These are phyloP conservation scores for Clamator glandarius DNA, from an alignment of 2,797 vertebrate species.

Conservation along the genomic window DNA sequence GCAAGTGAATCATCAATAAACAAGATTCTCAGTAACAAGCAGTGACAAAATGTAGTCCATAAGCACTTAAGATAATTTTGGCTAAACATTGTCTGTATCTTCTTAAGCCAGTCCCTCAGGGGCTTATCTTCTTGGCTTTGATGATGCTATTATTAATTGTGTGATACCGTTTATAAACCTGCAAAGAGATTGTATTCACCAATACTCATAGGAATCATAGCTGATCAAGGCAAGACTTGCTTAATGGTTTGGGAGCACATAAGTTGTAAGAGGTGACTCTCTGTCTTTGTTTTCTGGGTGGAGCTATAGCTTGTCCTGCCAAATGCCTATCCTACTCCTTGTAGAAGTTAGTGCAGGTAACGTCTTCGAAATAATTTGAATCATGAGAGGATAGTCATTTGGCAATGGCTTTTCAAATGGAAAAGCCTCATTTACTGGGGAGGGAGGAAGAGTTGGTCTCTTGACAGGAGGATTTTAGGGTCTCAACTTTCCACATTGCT, in stretches of 20 bases:
- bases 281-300: not conserved
- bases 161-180: not conserved
- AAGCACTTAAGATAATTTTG: not conserved
- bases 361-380: not conserved
- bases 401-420: not conserved
- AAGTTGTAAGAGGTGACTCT: not conserved
- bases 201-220: not conserved
- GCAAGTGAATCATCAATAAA: not conserved
- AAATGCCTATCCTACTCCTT: not conserved
- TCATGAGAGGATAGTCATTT: not conserved
- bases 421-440: not conserved
- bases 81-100: not conserved
- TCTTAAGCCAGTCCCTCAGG: not conserved
- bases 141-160: not conserved
- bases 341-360: not conserved
- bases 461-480: not conserved
- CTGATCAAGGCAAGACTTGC: not conserved
- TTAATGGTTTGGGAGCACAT: not conserved
- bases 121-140: not conserved
- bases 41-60: not conserved
- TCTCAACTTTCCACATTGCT: rapidly evolving
- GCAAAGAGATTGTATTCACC: not conserved
- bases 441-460: not conserved
- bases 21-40: not conserved
- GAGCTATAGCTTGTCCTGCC: not conserved